A percentile compares a stretch with the other conserved stretches of the same genome.
phyloP scores from a whole-genome alignment of 2,113 vertebrate genomes.

The Puffinus mauretanicus region DNA sequence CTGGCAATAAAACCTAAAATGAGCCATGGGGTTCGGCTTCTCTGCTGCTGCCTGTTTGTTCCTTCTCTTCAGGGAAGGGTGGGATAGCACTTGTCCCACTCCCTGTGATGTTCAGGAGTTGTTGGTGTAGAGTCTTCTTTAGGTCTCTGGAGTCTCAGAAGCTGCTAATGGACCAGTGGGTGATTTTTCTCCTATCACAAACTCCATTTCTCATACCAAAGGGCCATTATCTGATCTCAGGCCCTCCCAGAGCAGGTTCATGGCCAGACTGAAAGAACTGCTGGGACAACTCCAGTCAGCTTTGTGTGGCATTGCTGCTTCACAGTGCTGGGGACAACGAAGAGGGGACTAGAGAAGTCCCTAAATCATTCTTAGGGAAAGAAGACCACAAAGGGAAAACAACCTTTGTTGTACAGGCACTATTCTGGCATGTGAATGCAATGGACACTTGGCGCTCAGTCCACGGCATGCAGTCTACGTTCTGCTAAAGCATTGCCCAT shows the following conservation, averaged over 20 bases:
- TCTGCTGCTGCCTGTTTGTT: neutral
- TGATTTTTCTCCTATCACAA: neutral
- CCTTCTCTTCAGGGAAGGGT: neutral
- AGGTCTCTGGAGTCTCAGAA: neutral
- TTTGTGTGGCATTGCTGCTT: neutral
- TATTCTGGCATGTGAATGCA: neutral
- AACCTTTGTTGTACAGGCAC: neutral
- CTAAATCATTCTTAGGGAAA: neutral
- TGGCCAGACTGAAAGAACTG: neutral
- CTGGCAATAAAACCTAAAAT: neutral
- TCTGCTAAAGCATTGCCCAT: neutral
- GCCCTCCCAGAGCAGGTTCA: neutral
- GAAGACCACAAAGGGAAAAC: neutral
- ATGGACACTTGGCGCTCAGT: neutral
- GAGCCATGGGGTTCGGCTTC: neutral
- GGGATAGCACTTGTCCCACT: neutral
- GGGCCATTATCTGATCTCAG: neutral
- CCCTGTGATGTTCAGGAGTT: neutral
- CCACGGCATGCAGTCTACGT: too few species aligned
- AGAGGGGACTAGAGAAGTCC: neutral
- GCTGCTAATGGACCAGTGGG: neutral
- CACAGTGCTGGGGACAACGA: rapidly evolving
- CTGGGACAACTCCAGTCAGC: neutral
- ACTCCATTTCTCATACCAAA: neutral
- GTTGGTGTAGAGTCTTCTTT: neutral